phyloP scores from a whole-genome alignment of 2,797 vertebrate species.

The Monodelphis domestica region DNA sequence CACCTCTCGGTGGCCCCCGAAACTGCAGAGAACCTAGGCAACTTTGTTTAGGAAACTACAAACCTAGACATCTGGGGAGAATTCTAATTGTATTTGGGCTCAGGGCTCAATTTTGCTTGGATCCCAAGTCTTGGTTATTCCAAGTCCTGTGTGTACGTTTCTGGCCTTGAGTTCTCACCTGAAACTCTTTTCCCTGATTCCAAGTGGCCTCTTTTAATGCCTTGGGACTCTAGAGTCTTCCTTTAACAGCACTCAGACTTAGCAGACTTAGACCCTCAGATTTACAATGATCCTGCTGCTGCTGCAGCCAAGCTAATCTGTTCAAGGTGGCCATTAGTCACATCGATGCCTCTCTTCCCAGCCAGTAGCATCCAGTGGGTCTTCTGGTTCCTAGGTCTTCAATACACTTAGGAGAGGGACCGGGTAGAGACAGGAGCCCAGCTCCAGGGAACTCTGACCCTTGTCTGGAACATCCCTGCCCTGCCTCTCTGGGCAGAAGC shows the following conservation, averaged over 20 bases:
- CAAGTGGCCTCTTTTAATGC: background rate
- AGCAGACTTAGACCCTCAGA: background rate
- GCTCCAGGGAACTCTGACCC: background rate
- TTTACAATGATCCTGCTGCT: background rate
- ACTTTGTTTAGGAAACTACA: background rate
- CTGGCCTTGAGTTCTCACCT: background rate
- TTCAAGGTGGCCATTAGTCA: background rate
- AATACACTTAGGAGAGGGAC: background rate
- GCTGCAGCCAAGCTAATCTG: background rate
- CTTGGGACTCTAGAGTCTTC: background rate
- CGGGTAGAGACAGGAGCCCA: background rate
- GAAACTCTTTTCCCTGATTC: background rate
- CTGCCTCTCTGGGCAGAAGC: constrained; percentile 31
- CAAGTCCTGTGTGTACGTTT: background rate
- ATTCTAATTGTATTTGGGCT: background rate
- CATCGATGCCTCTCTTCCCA: background rate
- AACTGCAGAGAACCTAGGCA: constrained; percentile 29
- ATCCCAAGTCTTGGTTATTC: background rate
- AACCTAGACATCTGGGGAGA: background rate
- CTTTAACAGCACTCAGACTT: background rate
- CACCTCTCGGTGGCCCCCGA: background rate
- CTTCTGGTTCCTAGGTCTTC: background rate
- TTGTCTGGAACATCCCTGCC: background rate
- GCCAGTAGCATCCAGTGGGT: background rate
- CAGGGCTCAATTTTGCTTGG: background rate